Percentiles rank a stretch among this genome's conserved stretches.
Evolutionary conservation across 1,140 invertebrate genomes (phyloP).

Genomic region (Bemisia tabaci): DNA sequence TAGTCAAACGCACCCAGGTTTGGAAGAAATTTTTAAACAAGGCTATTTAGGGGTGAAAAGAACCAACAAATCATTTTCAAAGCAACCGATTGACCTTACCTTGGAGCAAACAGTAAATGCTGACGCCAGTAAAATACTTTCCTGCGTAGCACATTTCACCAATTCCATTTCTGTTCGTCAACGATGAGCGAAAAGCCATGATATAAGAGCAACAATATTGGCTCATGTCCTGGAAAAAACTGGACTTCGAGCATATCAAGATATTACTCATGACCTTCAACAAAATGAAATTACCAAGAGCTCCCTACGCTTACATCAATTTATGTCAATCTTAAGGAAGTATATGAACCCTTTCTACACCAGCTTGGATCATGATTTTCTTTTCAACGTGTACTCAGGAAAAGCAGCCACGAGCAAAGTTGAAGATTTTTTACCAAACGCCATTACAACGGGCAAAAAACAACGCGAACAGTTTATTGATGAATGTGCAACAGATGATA

Average conservation of each 20-base stretch:
- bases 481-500: slow-evolving; percentile 7
- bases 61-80: slow-evolving; percentile 1
- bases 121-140: slow-evolving; percentile 6
- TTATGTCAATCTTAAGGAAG: neutral
- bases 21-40: neutral
- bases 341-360: slow-evolving; percentile 9
- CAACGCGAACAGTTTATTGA: slow-evolving; percentile 5
- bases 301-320: neutral
- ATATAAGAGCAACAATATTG: slow-evolving; percentile 11
- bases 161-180: slow-evolving; percentile 12
- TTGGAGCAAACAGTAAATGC: slow-evolving; percentile 11
- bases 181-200: slow-evolving; percentile 10
- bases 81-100: slow-evolving; percentile 7
- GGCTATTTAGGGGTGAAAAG: slow-evolving; percentile 7
- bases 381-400: slow-evolving; percentile 12
- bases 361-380: neutral
- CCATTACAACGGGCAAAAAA: slow-evolving; percentile 9
- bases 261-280: neutral
- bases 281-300: neutral
- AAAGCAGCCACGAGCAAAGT: slow-evolving; percentile 5
- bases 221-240: slow-evolving; percentile 1
- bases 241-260: neutral
- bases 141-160: slow-evolving; percentile 6
- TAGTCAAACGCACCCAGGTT: slow-evolving; percentile 8
- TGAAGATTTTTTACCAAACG: slow-evolving; percentile 8